Conservation (phyloP, 2,888 invertebrate genomes). For the Tiphia femorata region DNA sequence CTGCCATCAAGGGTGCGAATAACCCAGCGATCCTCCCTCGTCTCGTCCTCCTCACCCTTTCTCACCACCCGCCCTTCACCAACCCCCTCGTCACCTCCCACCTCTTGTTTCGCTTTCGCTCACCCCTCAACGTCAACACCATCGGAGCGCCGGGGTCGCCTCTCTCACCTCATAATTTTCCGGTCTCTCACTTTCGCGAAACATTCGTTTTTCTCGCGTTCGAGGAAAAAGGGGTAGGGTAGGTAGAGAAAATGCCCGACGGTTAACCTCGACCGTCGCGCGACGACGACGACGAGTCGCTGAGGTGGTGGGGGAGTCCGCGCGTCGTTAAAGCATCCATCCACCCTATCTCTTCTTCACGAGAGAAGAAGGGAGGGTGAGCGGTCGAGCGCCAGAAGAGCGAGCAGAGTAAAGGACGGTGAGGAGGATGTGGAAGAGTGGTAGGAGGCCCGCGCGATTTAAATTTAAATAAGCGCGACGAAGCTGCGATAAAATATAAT, state of each 20-base stretch:
- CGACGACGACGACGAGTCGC: neutral
- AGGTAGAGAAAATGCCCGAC: neutral
- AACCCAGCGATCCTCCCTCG: no score
- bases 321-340: conserved; percentile 29
- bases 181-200: neutral
- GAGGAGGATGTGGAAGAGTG: neutral
- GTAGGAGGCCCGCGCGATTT: conserved; percentile 50
- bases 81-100: neutral
- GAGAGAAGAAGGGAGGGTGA: neutral
- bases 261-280: conserved; percentile 6
- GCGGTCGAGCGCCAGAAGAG: neutral
- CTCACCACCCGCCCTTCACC: no score
- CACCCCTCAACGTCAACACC: neutral
- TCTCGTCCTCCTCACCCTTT: no score
- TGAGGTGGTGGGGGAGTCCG: conserved; percentile 19
- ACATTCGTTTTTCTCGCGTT: neutral
- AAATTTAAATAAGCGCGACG: conserved; percentile 63
- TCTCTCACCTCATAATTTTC: no score
- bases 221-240: neutral
- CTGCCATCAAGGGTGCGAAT: no score
- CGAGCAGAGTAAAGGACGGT: neutral
- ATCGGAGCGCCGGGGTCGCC: neutral
- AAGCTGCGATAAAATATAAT: conserved; percentile 63
- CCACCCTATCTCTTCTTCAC: neutral
- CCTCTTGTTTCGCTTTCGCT: no score